Conservation (phyloP, 2,113 vertebrate genomes). For the Chlorodrepanis virens region DNA sequence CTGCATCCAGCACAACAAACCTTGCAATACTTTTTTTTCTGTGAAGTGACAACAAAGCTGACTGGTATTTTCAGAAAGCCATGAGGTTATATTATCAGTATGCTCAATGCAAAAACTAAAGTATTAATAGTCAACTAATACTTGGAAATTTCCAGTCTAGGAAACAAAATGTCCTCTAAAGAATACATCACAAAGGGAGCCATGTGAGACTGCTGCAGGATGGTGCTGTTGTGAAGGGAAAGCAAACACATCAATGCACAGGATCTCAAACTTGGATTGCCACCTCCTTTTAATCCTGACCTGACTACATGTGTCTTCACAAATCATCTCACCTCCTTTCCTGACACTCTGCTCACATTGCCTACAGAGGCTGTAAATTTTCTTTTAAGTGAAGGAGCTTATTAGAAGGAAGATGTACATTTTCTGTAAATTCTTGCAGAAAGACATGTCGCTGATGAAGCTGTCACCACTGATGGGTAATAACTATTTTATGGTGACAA, state of each 20-base stretch:
- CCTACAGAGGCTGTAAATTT: not conserved
- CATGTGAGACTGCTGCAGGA: not conserved
- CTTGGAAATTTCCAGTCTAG: not conserved
- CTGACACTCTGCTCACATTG: not conserved
- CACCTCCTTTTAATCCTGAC: not conserved
- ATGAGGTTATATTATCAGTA: not conserved
- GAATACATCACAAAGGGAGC: not conserved
- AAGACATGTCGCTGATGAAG: slow-evolving; percentile 17
- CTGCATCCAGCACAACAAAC: not conserved
- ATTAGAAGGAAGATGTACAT: not conserved
- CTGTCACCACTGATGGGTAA: not conserved
- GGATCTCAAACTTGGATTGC: not conserved
- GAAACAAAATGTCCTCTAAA: not conserved
- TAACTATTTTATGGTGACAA: not conserved
- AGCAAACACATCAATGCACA: not conserved
- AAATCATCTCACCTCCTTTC: not conserved
- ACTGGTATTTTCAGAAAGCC: not conserved
- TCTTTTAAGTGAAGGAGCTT: not conserved
- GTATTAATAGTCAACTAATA: not conserved
- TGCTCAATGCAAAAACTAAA: not conserved
- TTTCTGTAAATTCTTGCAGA: not conserved
- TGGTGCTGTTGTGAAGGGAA: not conserved
- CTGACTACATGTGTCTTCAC: not conserved
- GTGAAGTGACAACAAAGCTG: not conserved
- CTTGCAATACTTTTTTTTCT: not conserved